Evolutionary conservation across 2,888 invertebrate genomes (phyloP), one percentile per base, ranked within the genome.

Genomic region (Colostygia pectinataria): DNA sequence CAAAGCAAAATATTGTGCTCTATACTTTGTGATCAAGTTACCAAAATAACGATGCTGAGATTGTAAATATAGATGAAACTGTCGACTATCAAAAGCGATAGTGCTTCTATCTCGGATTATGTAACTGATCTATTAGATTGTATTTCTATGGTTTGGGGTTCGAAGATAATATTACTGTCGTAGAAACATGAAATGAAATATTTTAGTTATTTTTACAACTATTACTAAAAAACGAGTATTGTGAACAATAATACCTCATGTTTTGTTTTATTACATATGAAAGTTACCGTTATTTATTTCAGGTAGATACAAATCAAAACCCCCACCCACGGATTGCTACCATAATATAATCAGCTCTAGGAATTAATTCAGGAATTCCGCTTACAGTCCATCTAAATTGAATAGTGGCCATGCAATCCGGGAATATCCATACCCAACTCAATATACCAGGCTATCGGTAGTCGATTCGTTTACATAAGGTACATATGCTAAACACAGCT

Each of bases 401-500:
- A 56, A 51, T 56, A 56, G 46, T 45, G 45, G 28, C 36, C 38
- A 45, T 44, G 49, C 53, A 50, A 49, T 34, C 39, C 46, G 23
- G 31, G 43, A 31, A 51, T 55, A 56, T 50, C 53, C 58, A 60
- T 56, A 61, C 57, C 32, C 27, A 39, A 59, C 66, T 65, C 62
- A 66, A 65, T 66, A 63, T 15, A 4, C 57, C 61, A 63, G 59
- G 56, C 63, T 66, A 71, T 66, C 66, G 61, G 54, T 53, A 58
- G 55, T 58, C 54, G 60, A 69, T 62, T 69, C 61, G 65, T 68
- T 72, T 68, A 63, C 69, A 63, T 61, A 73, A 62, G 34, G 54
- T 61, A 66, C 67, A 62, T 63, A 68, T 67, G 67, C 60, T 67
- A 65, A 67, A 59, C 65, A 61, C 54, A 37, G 62, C 58, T 63